A percentile compares a stretch with the other conserved stretches of the same genome.
phyloP scores from a whole-genome alignment of 2,888 invertebrate genomes.

The Idaea straminata region DNA sequence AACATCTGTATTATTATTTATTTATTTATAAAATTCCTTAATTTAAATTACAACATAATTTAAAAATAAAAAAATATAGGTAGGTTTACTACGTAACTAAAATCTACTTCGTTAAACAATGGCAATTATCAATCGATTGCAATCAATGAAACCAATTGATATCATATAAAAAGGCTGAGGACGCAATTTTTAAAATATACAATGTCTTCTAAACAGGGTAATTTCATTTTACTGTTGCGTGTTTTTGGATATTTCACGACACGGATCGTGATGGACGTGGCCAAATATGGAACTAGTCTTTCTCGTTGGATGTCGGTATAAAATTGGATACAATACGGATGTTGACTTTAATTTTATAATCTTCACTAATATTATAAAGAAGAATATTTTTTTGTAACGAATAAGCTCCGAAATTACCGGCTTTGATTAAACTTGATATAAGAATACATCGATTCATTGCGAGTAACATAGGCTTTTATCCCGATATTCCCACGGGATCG shows the following conservation, averaged over 20 bases:
- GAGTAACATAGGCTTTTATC: too few relatives aligned
- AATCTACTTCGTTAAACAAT: slow-evolving; percentile 8
- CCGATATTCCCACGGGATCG: too few relatives aligned
- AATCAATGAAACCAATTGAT: slow-evolving; percentile 53
- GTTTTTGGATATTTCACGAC: slow-evolving; percentile 44
- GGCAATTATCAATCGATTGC: slow-evolving; percentile 49
- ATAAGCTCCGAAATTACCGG: too few relatives aligned
- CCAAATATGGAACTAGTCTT: background rate
- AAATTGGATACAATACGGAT: too few relatives aligned
- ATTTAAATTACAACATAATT: slow-evolving; percentile 7
- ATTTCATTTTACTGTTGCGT: slow-evolving; percentile 74
- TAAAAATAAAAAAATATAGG: background rate
- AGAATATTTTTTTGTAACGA: too few relatives aligned
- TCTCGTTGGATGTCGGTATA: background rate
- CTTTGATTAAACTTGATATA: too few relatives aligned
- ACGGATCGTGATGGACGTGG: background rate
- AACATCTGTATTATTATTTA: slow-evolving; percentile 4
- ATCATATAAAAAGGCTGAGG: slow-evolving; percentile 79
- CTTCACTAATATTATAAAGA: too few relatives aligned
- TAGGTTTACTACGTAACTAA: background rate
- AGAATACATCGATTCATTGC: too few relatives aligned
- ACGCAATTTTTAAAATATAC: slow-evolving; percentile 77
- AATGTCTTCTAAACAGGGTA: slow-evolving; percentile 79
- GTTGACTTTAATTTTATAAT: too few relatives aligned
- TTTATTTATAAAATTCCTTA: slow-evolving; percentile 12